phyloP scores from a whole-genome alignment of 2,888 invertebrate genomes.

The Mythimna ferrago region DNA sequence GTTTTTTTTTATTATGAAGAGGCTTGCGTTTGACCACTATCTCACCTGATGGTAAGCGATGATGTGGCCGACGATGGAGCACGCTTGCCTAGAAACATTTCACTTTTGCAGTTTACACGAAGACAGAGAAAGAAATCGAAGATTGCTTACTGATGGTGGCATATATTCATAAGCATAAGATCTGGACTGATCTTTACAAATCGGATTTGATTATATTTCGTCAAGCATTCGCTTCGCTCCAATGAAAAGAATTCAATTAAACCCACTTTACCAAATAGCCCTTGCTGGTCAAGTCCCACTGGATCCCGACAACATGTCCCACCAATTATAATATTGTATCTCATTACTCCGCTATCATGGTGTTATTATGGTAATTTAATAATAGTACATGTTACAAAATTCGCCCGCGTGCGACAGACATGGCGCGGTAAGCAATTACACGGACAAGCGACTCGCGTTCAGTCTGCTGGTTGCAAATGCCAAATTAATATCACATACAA shows the following conservation, averaged over 20 bases:
- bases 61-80: too few relatives aligned
- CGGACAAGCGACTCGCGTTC: constrained; percentile 45
- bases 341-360: constrained; percentile 45
- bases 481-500: constrained; percentile 20
- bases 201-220: background rate
- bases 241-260: background rate
- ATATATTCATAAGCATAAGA: background rate
- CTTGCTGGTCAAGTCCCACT: constrained; percentile 1
- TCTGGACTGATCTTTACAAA: background rate
- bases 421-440: constrained; percentile 52
- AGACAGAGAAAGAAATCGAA: background rate
- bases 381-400: constrained; percentile 54
- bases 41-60: too few relatives aligned
- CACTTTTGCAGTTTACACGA: background rate
- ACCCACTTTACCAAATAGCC: background rate
- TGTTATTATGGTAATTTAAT: constrained; percentile 54
- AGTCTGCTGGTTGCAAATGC: constrained; percentile 33
- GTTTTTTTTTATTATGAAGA: background rate
- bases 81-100: too few relatives aligned
- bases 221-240: too few relatives aligned
- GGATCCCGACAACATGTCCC: constrained; percentile 26
- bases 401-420: constrained; percentile 45
- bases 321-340: constrained; percentile 54
- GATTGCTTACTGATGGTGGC: background rate
- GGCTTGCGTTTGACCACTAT: too few relatives aligned